These are phyloP conservation scores for Drosophila robusta DNA, from an alignment of 2,888 invertebrate species.

Conservation along the genomic window DNA sequence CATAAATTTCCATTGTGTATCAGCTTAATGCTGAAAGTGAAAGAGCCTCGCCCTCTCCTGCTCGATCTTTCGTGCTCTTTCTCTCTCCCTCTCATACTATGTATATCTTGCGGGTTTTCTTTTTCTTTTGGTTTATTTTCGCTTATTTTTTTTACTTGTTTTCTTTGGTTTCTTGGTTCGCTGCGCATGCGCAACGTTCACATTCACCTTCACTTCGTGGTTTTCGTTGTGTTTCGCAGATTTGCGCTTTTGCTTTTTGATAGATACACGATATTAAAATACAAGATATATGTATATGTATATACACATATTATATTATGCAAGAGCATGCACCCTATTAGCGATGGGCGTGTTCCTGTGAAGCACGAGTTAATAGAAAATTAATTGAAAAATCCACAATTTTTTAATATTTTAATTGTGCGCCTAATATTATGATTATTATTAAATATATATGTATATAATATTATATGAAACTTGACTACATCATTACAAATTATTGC, in stretches of 20 bases:
- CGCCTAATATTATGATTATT: no score
- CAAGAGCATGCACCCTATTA: conserved; percentile 35
- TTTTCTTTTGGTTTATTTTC: conserved; percentile 6
- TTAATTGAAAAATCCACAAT: neutral
- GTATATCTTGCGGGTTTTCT: conserved; percentile 1
- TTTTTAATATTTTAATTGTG: no score
- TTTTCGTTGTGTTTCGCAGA: conserved; percentile 29
- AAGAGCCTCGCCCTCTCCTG: conserved; percentile 26
- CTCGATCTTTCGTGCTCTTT: neutral
- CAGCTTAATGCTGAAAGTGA: conserved; percentile 48
- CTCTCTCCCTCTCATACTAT: neutral
- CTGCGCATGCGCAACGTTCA: conserved; percentile 60
- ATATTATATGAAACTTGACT: no score
- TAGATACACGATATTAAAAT: neutral
- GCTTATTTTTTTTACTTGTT: neutral
- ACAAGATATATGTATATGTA: conserved; percentile 4
- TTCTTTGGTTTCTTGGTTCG: conserved; percentile 29
- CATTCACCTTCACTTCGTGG: conserved; percentile 65
- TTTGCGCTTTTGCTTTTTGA: conserved; percentile 35
- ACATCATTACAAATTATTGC: no score
- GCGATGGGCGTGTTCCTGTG: neutral
- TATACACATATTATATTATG: conserved; percentile 49
- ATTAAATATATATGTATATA: no score
- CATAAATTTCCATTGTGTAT: conserved; percentile 17
- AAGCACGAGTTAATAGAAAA: neutral